These are phyloP conservation scores for Campoletis raptor DNA, from an alignment of 2,888 invertebrate genomes.

Conservation along the genomic window DNA sequence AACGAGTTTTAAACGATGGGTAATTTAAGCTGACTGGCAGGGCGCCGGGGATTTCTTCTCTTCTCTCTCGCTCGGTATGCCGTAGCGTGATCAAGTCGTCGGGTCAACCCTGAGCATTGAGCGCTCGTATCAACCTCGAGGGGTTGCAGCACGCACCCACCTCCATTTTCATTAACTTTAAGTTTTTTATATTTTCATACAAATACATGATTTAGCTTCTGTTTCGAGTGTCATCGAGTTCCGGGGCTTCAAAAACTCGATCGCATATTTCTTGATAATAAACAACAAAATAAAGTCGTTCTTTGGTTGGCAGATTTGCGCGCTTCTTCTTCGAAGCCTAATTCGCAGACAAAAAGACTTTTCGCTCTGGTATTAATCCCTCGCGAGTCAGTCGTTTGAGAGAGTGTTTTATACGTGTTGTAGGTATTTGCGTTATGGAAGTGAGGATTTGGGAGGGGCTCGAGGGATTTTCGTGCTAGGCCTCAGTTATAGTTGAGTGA, in stretches of 20 bases:
- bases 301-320: neutral
- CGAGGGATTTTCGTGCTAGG: slow-evolving; percentile 73
- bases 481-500: slow-evolving; percentile 73
- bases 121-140: slow-evolving; percentile 50
- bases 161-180: slow-evolving; percentile 33
- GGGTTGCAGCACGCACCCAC: slow-evolving; percentile 64
- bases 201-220: neutral
- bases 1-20: slow-evolving; percentile 84
- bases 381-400: neutral
- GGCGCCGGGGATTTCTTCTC: slow-evolving; percentile 56
- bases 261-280: neutral
- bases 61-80: slow-evolving; percentile 32
- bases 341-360: neutral
- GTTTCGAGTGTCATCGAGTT: neutral
- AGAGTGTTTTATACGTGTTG: neutral
- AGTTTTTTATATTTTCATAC: neutral
- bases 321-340: neutral
- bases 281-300: neutral
- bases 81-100: slow-evolving; percentile 60
- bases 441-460: slow-evolving; percentile 73
- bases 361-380: neutral
- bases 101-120: slow-evolving; percentile 64
- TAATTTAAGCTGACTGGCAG: slow-evolving; percentile 80
- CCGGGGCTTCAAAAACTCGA: neutral
- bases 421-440: neutral